phyloP scores from a whole-genome alignment of 2,797 vertebrate species.

The Myotis vivesi region DNA sequence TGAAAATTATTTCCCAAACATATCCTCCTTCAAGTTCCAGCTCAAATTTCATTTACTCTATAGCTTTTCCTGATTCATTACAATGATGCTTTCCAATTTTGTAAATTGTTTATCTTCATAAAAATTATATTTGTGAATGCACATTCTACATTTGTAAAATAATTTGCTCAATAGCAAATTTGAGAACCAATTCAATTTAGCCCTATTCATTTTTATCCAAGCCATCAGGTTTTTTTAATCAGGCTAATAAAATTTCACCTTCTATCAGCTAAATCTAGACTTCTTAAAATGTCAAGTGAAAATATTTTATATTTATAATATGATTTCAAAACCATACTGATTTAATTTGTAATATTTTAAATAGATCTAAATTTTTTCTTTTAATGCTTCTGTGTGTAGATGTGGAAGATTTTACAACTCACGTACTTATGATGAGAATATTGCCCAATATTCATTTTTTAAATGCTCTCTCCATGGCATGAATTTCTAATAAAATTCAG shows the following conservation, averaged over 20 bases:
- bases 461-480: neutral
- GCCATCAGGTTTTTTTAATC: neutral
- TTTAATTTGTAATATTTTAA: neutral
- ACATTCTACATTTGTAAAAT: neutral
- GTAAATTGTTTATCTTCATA: neutral
- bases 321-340: neutral
- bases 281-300: neutral
- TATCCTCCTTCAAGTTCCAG: neutral
- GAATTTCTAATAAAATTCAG: neutral
- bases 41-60: neutral
- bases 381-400: neutral
- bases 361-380: neutral
- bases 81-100: neutral
- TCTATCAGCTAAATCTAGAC: neutral
- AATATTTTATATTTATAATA: neutral
- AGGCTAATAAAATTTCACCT: neutral
- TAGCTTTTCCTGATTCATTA: neutral
- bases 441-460: neutral
- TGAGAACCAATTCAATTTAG: neutral
- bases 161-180: neutral
- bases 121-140: neutral
- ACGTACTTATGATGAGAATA: neutral
- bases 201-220: neutral
- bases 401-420: neutral
- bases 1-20: neutral